Evolutionary conservation across 2,888 invertebrate genomes (phyloP), one percentile per base, ranked within the genome.

Genomic region (Pollenia amentaria): DNA sequence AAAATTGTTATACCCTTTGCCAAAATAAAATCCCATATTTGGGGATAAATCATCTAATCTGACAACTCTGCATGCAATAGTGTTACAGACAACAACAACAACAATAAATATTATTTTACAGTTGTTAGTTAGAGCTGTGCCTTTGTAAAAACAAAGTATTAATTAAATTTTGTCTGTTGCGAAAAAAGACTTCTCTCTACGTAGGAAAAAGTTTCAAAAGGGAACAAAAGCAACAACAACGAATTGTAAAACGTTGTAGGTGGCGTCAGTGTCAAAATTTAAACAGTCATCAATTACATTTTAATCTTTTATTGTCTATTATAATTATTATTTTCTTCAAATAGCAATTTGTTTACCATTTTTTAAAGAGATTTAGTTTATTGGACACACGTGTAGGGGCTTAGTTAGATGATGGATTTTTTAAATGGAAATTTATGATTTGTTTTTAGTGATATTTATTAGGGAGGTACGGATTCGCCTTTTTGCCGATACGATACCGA

Each of bases 191-290:
- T 42, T 42, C 62, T 55, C 16, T 29, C 12, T 48, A 9, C 18
- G 8, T 3, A 67, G 21, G 29, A 51, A 79, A 53, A 62, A 51
- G 6, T 38, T 60, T 57, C 7, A 57, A 12, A 21, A 48, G 18
- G 42, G 10, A 48, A 60, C 9, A 40, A 16, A 38, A 40, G 29
- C 12, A 72, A 12, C 18, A 48, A 18, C 29, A 29, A 64, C 9
- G 51, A 65, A 65, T 40, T 44, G n/a, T 67, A 60, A 67, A 65
- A 38, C 51, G 42, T 76, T 64, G 70, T 81, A 67, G 85, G 70
- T 67, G 85, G 85, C 72, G 76, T 72, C 65, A 60, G 76, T 85
- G 76, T 76, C 76, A 80, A 57, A 81, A 80, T 64, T 70, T 65
- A 57, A 67, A 18, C 14, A 81, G 51, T 67, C 67, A 81, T 75